Conservation (phyloP, 1,140 invertebrate genomes). For the Phymastichus coffea region DNA sequence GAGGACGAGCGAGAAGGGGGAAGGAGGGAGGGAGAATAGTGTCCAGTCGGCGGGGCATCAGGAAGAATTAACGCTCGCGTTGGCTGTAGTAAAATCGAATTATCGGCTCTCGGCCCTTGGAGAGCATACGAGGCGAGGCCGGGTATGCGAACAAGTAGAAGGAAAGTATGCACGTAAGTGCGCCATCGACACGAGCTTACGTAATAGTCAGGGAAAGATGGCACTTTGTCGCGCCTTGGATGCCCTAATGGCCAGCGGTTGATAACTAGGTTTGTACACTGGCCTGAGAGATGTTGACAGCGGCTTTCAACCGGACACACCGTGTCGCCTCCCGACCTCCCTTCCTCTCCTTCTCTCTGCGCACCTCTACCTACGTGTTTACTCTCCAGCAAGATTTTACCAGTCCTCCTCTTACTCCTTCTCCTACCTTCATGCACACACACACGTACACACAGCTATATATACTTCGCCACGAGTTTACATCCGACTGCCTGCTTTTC, state of each 20-base stretch:
- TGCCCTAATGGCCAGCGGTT: slow-evolving; percentile 56
- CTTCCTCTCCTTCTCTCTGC: background rate
- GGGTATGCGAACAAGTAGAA: slow-evolving; percentile 41
- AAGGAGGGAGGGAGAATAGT: background rate
- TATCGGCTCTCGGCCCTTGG: background rate
- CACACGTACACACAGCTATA: no score
- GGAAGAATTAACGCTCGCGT: slow-evolving; percentile 38
- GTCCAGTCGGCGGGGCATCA: slow-evolving; percentile 21
- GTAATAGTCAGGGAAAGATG: slow-evolving; percentile 57
- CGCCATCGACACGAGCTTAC: slow-evolving; percentile 46
- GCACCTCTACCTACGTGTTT: no score
- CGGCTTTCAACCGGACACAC: slow-evolving; percentile 50
- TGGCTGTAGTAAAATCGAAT: no score
- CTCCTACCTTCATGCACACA: no score
- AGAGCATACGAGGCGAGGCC: no score
- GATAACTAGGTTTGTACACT: slow-evolving; percentile 53
- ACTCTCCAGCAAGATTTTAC: no score
- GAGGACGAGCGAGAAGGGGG: no score
- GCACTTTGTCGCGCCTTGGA: slow-evolving; percentile 58
- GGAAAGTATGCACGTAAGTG: slow-evolving; percentile 45
- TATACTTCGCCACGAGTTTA: background rate
- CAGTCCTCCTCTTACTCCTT: no score
- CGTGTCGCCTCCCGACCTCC: background rate
- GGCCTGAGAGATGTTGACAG: slow-evolving; percentile 57
- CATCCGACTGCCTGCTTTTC: background rate